Percentiles rank a stretch among this genome's conserved stretches.
These are phyloP conservation scores for Enteromius viviparus DNA, from an alignment of 2,797 vertebrate species.

Conservation along the genomic window DNA sequence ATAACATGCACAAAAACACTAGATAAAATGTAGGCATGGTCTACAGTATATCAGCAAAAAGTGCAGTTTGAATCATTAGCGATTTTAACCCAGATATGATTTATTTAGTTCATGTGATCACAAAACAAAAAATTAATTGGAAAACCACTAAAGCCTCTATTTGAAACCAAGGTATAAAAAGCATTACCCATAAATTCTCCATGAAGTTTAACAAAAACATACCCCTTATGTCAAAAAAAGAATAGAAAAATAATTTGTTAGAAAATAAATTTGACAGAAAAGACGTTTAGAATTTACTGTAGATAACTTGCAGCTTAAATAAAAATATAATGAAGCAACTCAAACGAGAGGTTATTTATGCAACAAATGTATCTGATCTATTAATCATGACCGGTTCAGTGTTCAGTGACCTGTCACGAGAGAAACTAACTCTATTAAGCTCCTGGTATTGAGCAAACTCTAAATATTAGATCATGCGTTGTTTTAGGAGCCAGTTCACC, in stretches of 20 bases:
- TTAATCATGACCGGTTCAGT: background rate
- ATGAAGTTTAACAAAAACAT: constrained; percentile 29
- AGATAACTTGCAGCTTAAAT: constrained; percentile 11
- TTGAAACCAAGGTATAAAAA: constrained; percentile 34
- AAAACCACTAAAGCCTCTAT: constrained; percentile 21
- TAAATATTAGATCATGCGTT: constrained; percentile 10
- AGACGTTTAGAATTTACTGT: background rate
- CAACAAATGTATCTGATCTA: background rate
- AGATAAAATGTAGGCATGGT: background rate
- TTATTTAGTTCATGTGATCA: background rate
- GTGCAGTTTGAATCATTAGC: background rate
- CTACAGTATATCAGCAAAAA: background rate
- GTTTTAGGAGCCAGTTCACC: background rate
- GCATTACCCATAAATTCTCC: background rate
- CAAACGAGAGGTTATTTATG: background rate
- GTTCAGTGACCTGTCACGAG: background rate
- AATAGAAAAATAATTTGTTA: constrained; percentile 56
- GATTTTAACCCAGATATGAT: background rate
- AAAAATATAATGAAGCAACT: constrained; percentile 1
- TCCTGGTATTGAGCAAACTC: background rate
- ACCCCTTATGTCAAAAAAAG: constrained; percentile 33
- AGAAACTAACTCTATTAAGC: background rate
- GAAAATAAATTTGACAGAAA: constrained; percentile 33
- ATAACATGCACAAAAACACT: background rate
- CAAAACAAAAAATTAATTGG: constrained; percentile 16